phyloP scores from a whole-genome alignment of 2,113 vertebrate species.

The Eupsittula cactorum region DNA sequence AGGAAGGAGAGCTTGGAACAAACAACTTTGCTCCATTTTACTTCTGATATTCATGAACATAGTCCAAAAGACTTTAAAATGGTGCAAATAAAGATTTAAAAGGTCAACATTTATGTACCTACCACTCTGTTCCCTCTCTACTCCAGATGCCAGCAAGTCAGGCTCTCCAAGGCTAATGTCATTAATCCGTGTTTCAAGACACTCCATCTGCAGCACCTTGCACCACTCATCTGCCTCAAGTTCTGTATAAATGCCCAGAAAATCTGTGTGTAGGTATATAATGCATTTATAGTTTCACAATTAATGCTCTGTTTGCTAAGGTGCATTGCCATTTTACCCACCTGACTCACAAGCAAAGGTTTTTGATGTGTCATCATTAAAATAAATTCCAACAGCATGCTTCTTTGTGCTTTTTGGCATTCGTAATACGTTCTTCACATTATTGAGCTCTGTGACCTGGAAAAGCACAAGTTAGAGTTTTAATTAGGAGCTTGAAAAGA shows the following conservation, averaged over 20 bases:
- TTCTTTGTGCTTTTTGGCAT: conserved; percentile 82
- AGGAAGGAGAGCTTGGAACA: neutral
- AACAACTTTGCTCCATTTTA: neutral
- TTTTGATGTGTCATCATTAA: conserved; percentile 81
- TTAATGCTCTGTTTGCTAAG: neutral
- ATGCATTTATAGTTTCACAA: neutral
- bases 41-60: rapidly evolving
- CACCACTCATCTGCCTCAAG: conserved; percentile 87
- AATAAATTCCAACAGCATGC: conserved; percentile 80
- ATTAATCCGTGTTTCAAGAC: conserved; percentile 76
- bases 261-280: neutral
- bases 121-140: conserved; percentile 85
- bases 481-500: neutral
- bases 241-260: conserved; percentile 72
- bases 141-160: conserved; percentile 81
- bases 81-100: neutral
- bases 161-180: conserved; percentile 84
- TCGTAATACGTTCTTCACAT: conserved; percentile 75
- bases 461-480: neutral
- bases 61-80: neutral
- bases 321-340: conserved; percentile 22
- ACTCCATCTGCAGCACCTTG: conserved; percentile 83
- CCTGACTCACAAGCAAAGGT: conserved; percentile 87
- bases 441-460: conserved; percentile 85
- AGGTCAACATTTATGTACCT: conserved; percentile 52